A percentile compares a stretch with the other conserved stretches of the same genome.
Conservation (phyloP, 2,113 vertebrate genomes). For the Mastomys coucha region DNA sequence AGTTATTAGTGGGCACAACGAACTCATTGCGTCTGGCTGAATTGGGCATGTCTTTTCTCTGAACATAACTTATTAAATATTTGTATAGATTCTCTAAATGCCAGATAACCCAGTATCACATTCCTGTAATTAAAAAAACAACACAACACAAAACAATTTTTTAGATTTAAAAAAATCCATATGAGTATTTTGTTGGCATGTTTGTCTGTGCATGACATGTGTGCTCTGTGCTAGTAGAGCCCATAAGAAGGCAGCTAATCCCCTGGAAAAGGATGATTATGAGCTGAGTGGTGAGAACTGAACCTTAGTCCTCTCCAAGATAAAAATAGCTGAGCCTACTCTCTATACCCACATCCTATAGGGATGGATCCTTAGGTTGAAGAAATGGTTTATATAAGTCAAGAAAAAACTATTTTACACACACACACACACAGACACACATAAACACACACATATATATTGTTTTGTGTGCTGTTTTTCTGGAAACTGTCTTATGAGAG, state of each 20-base stretch:
- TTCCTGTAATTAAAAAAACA: background rate
- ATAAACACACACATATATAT: too few relatives aligned
- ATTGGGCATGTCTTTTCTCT: background rate
- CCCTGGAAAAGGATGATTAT: background rate
- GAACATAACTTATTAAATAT: background rate
- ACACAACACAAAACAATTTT: background rate
- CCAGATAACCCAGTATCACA: rapidly evolving
- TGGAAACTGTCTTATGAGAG: too few relatives aligned
- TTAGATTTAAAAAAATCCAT: background rate
- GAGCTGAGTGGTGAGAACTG: background rate
- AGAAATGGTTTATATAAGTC: background rate
- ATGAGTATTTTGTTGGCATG: background rate
- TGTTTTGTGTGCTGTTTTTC: too few relatives aligned
- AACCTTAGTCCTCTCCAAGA: background rate
- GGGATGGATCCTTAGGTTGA: background rate
- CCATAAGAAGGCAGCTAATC: too few relatives aligned
- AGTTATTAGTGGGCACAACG: too few relatives aligned
- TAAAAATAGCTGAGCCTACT: background rate
- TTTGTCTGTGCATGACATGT: background rate
- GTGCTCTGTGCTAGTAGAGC: background rate
- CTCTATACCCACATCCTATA: background rate
- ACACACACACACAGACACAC: too few relatives aligned
- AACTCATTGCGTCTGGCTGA: rapidly evolving
- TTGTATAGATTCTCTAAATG: background rate
- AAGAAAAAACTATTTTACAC: background rate